phyloP scores from a whole-genome alignment of 2,888 invertebrate species.

The Brassicogethes aeneus region DNA sequence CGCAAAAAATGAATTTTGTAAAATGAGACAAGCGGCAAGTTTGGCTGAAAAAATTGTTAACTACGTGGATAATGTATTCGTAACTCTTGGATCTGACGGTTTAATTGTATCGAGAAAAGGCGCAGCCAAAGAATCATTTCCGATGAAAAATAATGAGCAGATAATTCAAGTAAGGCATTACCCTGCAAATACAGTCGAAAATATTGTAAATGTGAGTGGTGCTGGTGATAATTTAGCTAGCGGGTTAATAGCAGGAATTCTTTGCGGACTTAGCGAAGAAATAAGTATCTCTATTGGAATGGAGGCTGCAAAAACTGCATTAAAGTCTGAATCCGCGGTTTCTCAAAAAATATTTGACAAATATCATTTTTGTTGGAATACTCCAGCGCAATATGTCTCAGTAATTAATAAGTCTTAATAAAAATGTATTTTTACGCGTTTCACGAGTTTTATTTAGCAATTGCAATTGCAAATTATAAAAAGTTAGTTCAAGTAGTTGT shows the following conservation, averaged over 20 bases:
- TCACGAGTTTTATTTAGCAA: no score
- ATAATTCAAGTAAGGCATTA: slow-evolving; percentile 37
- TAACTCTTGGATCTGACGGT: slow-evolving; percentile 55
- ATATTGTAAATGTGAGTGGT: slow-evolving; percentile 67
- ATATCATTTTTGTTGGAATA: slow-evolving; percentile 16
- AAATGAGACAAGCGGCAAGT: slow-evolving; percentile 30
- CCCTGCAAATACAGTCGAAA: slow-evolving; percentile 33
- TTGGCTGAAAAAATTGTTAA: slow-evolving; percentile 39
- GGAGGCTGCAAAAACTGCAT: slow-evolving; percentile 50
- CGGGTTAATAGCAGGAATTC: slow-evolving; percentile 57
- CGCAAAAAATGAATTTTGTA: slow-evolving; percentile 21
- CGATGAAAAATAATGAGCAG: slow-evolving; percentile 8
- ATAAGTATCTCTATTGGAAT: slow-evolving; percentile 54
- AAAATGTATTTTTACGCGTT: no score
- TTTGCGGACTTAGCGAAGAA: slow-evolving; percentile 47
- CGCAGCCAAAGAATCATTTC: slow-evolving; percentile 25
- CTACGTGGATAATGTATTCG: slow-evolving; percentile 48
- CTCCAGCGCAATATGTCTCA: slow-evolving; percentile 15
- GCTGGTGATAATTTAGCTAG: slow-evolving; percentile 72
- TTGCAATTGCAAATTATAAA: no score
- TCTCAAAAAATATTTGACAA: slow-evolving; percentile 15
- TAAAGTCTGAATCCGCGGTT: slow-evolving; percentile 52
- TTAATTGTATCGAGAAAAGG: slow-evolving; percentile 43
- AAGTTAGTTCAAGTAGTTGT: no score
- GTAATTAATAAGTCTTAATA: no score